phyloP scores from a whole-genome alignment of 2,888 invertebrate genomes.

The Nezara viridula region DNA sequence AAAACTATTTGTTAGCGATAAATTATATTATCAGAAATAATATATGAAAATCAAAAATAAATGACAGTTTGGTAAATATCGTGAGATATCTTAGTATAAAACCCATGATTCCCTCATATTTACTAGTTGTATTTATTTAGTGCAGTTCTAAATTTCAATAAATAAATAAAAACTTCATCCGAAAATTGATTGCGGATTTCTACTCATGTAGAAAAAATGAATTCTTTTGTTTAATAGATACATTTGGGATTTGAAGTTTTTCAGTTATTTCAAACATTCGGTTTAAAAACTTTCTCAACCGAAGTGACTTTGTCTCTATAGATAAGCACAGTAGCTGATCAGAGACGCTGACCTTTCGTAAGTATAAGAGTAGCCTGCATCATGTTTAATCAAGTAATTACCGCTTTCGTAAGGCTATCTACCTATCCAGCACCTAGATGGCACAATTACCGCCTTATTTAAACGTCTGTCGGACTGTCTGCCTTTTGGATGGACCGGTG shows the following conservation, averaged over 20 bases:
- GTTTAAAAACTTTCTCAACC: not conserved
- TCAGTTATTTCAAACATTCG: not conserved
- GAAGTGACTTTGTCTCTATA: not conserved
- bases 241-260: not conserved
- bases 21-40: too few relatives aligned
- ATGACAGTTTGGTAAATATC: too few relatives aligned
- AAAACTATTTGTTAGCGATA: too few relatives aligned
- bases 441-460: slow-evolving; percentile 10
- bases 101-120: too few relatives aligned
- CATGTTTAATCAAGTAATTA: slow-evolving; percentile 41
- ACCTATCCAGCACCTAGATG: slow-evolving; percentile 10
- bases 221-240: not conserved
- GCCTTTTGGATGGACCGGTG: not conserved
- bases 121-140: too few relatives aligned
- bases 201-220: not conserved
- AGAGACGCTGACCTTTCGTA: not conserved
- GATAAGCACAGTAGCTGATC: slow-evolving; percentile 14
- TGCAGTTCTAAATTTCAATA: too few relatives aligned
- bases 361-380: slow-evolving; percentile 19
- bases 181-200: not conserved
- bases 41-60: too few relatives aligned
- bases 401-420: slow-evolving; percentile 26
- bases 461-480: slow-evolving; percentile 24
- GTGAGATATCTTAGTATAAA: too few relatives aligned
- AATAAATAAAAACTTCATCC: too few relatives aligned